Base-by-base conservation (phyloP, 1,140 invertebrate species). In the Coboldia fuscipes region DNA sequence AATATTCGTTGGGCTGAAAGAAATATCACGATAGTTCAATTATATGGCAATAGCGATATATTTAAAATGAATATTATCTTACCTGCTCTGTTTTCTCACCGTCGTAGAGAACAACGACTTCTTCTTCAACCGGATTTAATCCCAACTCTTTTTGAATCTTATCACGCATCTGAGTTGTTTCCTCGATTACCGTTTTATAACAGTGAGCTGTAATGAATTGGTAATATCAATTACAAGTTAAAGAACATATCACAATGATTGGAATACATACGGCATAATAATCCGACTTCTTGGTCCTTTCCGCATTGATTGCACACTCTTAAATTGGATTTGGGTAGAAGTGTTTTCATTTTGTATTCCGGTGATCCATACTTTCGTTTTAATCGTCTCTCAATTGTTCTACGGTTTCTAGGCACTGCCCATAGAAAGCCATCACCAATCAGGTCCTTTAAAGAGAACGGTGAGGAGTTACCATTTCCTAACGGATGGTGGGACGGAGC, bases 91-190 rank as follows among this genome's bases (percentile, higher is more conserved):
- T 42, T 43, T 64, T 69, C 53, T 90, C 85, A 34, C 74, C 74
- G 48, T 85, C 63, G 53, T 89, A 92, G 1, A 88, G 47, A 4
- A 89, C 72, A 29, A 83, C 58, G 2, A 92, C 75, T 55, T 89
- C 79, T 48, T 81, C 62, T 49, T 86, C 78, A 29, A 88, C 64
- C 4, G 80, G 75, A 8, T 65, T 51, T 12, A 78, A 46, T 31
- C 70, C 68, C 10, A 84, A 52, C 42, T 78, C 61, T 27, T 70
- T 51, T 46, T 71, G 52, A 40, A 90, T 84, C 41, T 68, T 62
- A 6, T 72, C 60, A 57, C 83, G 70, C 56, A 89, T 79, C 38
- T 61, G 57, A 55, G 72, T 56, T 0, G 83, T 89, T 63, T 90
- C 85, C 33, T 62, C 47, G 44, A 71, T 73, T 0, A 89, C 69